These are phyloP conservation scores for Syrphus vitripennis DNA, from an alignment of 2,888 invertebrate species.

Conservation along the genomic window DNA sequence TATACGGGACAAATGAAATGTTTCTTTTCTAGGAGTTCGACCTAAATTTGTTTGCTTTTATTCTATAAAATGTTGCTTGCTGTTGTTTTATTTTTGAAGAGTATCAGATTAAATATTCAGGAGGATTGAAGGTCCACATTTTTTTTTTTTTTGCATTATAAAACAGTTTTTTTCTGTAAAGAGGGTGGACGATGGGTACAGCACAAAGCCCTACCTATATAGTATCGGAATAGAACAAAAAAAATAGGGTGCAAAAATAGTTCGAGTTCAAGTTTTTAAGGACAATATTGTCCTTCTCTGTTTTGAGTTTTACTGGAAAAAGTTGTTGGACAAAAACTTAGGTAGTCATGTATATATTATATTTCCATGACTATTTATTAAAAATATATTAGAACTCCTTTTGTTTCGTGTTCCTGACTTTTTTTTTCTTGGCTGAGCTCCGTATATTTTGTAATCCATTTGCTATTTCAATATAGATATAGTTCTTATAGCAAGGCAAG, in stretches of 20 bases:
- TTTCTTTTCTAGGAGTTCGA: slow-evolving; percentile 41
- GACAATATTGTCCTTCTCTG: slow-evolving; percentile 33
- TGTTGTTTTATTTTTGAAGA: slow-evolving; percentile 58
- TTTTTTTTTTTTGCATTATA: not conserved
- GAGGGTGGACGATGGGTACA: not conserved
- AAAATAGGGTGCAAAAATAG: slow-evolving; percentile 56
- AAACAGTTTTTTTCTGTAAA: not conserved
- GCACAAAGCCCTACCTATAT: slow-evolving; percentile 14
- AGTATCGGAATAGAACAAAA: slow-evolving; percentile 30
- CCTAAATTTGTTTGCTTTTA: slow-evolving; percentile 65
- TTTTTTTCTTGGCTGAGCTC: not conserved
- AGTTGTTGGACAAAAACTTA: not conserved
- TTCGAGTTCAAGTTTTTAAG: slow-evolving; percentile 65
- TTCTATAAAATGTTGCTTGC: slow-evolving; percentile 52
- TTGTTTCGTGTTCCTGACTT: not conserved
- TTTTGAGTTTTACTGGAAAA: not conserved
- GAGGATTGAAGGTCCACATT: slow-evolving; percentile 37
- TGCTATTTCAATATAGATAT: too few relatives aligned
- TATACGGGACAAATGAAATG: slow-evolving; percentile 25
- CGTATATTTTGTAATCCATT: not conserved
- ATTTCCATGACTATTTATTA: slow-evolving; percentile 44
- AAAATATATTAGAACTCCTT: slow-evolving; percentile 37
- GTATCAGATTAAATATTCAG: slow-evolving; percentile 60
- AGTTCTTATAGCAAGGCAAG: too few relatives aligned
- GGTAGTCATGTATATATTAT: too few relatives aligned